A percentile compares a stretch with the other conserved stretches of the same genome.
These are phyloP conservation scores for Dunckerocampus dactyliophorus DNA, from an alignment of 2,113 vertebrate genomes.

Conservation along the genomic window DNA sequence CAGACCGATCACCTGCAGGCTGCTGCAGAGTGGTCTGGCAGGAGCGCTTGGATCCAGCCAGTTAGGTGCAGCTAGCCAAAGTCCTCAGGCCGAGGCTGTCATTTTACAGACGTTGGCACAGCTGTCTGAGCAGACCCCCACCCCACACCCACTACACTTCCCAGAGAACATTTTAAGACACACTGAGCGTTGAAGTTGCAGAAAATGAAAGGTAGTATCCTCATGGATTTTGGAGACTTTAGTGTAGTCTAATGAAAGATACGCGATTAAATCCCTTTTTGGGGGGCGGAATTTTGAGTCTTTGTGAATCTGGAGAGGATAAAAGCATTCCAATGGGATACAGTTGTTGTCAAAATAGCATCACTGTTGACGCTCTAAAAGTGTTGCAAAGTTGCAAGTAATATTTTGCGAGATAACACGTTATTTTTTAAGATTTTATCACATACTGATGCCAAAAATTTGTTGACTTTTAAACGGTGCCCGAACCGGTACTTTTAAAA, in stretches of 20 bases:
- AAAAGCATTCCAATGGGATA: background rate
- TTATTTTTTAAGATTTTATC: no score
- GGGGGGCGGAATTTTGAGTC: slow-evolving; percentile 18
- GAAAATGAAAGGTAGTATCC: slow-evolving; percentile 1
- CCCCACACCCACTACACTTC: slow-evolving; percentile 56
- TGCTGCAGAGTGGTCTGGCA: slow-evolving; percentile 80
- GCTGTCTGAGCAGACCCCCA: slow-evolving; percentile 79
- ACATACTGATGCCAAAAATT: no score
- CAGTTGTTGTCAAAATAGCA: background rate
- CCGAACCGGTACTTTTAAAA: no score
- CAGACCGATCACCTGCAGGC: slow-evolving; percentile 99
- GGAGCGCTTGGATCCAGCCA: slow-evolving; percentile 61
- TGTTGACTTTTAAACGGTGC: no score
- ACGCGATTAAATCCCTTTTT: background rate
- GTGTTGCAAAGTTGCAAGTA: background rate
- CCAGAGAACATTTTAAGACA: slow-evolving; percentile 43
- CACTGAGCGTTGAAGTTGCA: slow-evolving; percentile 31
- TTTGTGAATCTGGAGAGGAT: background rate
- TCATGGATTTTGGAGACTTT: slow-evolving; percentile 68
- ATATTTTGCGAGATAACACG: background rate
- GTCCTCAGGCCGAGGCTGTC: slow-evolving; percentile 94
- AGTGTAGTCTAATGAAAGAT: slow-evolving; percentile 1
- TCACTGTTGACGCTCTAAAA: background rate
- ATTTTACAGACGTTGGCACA: slow-evolving; percentile 88
- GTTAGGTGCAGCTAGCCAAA: slow-evolving; percentile 81